A percentile compares a stretch with the other conserved stretches of the same genome.
These are phyloP conservation scores for Phyllotreta striolata DNA, from an alignment of 2,888 invertebrate species.

Conservation along the genomic window DNA sequence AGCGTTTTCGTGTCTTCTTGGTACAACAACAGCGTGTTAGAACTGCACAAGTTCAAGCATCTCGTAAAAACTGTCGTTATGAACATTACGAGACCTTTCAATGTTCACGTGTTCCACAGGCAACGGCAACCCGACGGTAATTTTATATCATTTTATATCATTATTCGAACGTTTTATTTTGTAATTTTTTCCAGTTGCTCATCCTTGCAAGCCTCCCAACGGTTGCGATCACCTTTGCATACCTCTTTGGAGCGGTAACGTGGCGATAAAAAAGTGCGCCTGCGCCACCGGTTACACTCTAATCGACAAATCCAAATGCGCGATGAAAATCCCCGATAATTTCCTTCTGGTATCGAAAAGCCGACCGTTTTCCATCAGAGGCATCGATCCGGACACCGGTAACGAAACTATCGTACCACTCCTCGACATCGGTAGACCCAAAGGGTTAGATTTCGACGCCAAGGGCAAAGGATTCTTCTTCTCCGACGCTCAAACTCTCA, in stretches of 20 bases:
- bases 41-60: conserved; percentile 67
- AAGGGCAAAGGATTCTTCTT: conserved; percentile 57
- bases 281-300: conserved; percentile 77
- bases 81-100: conserved; percentile 69
- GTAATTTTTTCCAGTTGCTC: conserved; percentile 62
- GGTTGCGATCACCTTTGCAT: conserved; percentile 84
- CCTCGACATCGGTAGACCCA: conserved; percentile 70
- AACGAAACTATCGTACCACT: conserved; percentile 75
- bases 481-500: conserved; percentile 65
- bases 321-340: conserved; percentile 64
- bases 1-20: conserved; percentile 77
- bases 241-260: conserved; percentile 66
- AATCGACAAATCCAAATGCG: conserved; percentile 68
- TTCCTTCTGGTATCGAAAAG: conserved; percentile 74
- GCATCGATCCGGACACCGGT: conserved; percentile 63
- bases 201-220: conserved; percentile 73
- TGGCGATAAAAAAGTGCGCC: conserved; percentile 70
- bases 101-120: conserved; percentile 77
- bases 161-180: conserved; percentile 3
- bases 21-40: conserved; percentile 70
- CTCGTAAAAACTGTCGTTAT: conserved; percentile 52
- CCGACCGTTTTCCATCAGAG: conserved; percentile 75
- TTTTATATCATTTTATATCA: too few species aligned
- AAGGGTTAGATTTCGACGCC: conserved; percentile 75
- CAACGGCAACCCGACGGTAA: conserved; percentile 80